Evolutionary conservation across 2,888 invertebrate species (phyloP), one percentile per base, ranked within the genome.

Genomic region (Diarsia rubi): DNA sequence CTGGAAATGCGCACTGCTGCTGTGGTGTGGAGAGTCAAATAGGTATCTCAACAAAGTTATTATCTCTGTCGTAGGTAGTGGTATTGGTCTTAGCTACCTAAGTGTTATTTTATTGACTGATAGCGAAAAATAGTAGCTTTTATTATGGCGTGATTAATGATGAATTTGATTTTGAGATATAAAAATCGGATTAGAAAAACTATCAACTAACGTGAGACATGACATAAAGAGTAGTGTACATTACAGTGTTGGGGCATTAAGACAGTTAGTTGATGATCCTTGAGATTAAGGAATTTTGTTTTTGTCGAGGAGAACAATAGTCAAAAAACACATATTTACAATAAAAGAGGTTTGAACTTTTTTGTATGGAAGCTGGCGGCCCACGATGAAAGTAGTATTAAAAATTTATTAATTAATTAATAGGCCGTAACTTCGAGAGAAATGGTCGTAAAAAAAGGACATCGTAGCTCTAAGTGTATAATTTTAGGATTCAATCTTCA

Each of bases 111-210:
- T 44, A 42, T 60, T 65, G 11, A 8, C 52, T 65, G 59, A 65
- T 65, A 65, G 14, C 37, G 24, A 16, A 14, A 78, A 72, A 49
- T 42, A 47, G 66, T 66, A 79, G 21, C 14, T 57, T 24, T 57
- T 66, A 49, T 21, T n/a, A 27, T 73, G 49, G 49, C n/a, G 44
- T 49, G 79, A 57, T 73, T 79, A 49, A 49, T 74, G 54, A 67
- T 37, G 66, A 44, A 6, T 67, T 63, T 45, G 63, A 78, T 79
- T 79, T 73, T 27, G 12, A 49, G 62, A 77, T 47, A 76, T 21
- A 14, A n/a, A 12, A 57, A 79, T 63, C 73, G 19, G 24, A 12
- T 54, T 54, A 24, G 47, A 72, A 78, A 78, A 72, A 54, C 65
- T 47, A 6, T n/a, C 47, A 24, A 19, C n/a, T 27, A 27, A 42